Evolutionary conservation across 2,113 vertebrate genomes (phyloP).

Genomic region (Ictalurus furcatus): DNA sequence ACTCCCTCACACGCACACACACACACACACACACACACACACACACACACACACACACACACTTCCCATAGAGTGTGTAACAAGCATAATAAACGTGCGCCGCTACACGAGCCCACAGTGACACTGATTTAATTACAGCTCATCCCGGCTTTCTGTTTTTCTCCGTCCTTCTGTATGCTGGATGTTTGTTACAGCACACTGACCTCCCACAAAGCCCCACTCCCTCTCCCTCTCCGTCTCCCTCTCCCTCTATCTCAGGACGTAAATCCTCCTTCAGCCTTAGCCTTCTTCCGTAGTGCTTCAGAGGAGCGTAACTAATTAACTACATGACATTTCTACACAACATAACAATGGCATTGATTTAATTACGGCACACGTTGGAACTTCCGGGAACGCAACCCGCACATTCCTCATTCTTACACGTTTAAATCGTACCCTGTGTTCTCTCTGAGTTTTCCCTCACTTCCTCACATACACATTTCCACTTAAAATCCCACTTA

Average conservation of each 20-base stretch:
- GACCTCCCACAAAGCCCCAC: constrained; percentile 20
- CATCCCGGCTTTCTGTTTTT: neutral
- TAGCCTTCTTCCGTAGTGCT: neutral
- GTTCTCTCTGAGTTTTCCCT: neutral
- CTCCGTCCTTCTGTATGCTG: neutral
- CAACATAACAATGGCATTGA: neutral
- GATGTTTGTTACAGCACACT: constrained; percentile 11
- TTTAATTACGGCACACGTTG: neutral
- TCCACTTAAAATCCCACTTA: neutral
- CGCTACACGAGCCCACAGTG: neutral
- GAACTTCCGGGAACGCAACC: neutral
- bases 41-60: neutral
- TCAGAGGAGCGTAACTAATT: constrained; percentile 7
- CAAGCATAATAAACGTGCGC: neutral
- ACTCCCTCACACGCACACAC: neutral
- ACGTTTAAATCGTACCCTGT: neutral
- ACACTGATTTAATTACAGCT: constrained; percentile 23
- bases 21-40: neutral
- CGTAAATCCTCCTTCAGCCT: neutral
- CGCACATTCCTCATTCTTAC: neutral
- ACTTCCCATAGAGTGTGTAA: neutral
- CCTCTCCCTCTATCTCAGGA: neutral
- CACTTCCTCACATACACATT: too few relatives aligned
- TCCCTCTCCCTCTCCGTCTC: neutral
- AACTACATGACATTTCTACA: constrained; percentile 28